Evolutionary conservation across 2,113 vertebrate genomes (phyloP), one percentile per base, ranked within the genome.

Genomic region (Saguinus imperator): DNA sequence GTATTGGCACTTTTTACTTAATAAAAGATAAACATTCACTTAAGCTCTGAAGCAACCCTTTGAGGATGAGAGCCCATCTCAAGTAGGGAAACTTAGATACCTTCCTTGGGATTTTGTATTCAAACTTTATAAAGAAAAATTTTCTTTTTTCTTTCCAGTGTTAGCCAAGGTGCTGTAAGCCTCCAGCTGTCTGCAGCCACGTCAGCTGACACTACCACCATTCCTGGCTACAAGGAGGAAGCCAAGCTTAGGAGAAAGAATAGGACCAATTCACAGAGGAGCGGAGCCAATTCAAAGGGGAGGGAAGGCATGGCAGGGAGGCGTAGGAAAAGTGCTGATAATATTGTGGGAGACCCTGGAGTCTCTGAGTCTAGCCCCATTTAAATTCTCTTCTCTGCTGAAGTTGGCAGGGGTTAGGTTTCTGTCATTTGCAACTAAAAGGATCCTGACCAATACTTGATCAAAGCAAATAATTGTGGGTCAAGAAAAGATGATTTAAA

Each of bases 401-500:
- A 86, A 35, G 58, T 23, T 82, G 81, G 48, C 45, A 70, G 40
- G 25, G 37, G 8, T 70, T 82, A 61, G 77, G 9, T 93, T 89
- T 96, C 95, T 37, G 16, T 83, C 87, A 40, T 23, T 86, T 76
- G n/a, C 84, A 92, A 72, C 83, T 89, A 8, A 76, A 89, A 68
- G 80, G 80, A 77, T 96, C 72, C 72, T 81, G 43, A 95, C 45
- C 81, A 77, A 21, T 64, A 90, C 14, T 76, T 25, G 1, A 91
- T 98, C 97, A 94, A 89, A 94, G 94, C 45, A 81, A 98, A 97
- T 89, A 94, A 95, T 57, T 95, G 87, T 95, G 96, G 72, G 61
- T 23, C 37, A n/a, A 94, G 94, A 79, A 90, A 97, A 97, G 91
- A 96, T 66, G 80, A 98, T 97, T 91, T 94, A 77, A 97, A 98